phyloP scores from a whole-genome alignment of 2,888 invertebrate species.

The Willowsia nigromaculata region DNA sequence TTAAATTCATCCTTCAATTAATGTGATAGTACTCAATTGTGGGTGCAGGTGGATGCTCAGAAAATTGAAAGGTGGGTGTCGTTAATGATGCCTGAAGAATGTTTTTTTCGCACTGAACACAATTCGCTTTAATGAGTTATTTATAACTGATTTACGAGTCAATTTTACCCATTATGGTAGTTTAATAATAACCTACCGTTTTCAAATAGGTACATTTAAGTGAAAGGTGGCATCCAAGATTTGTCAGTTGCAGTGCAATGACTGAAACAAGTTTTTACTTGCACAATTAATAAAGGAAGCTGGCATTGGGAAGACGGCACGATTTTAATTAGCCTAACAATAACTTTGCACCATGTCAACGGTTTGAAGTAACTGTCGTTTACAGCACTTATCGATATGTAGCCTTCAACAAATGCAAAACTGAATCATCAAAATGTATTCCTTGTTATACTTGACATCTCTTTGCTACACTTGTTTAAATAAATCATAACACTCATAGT shows the following conservation, averaged over 20 bases:
- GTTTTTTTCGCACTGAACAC: background rate
- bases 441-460: too few relatives aligned
- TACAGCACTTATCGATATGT: background rate
- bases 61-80: conserved; percentile 30
- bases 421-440: too few relatives aligned
- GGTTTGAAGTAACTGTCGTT: background rate
- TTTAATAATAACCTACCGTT: conserved; percentile 2
- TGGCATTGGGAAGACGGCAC: conserved; percentile 33
- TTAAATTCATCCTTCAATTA: background rate
- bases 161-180: background rate
- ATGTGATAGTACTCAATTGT: too few relatives aligned
- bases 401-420: background rate
- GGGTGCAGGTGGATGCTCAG: background rate
- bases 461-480: too few relatives aligned
- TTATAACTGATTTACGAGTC: conserved; percentile 29
- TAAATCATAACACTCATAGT: too few relatives aligned
- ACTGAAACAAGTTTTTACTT: conserved; percentile 1
- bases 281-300: background rate
- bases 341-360: background rate
- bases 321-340: conserved; percentile 37
- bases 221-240: conserved; percentile 31
- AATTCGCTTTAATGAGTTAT: conserved; percentile 31
- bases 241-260: background rate
- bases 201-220: background rate
- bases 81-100: conserved; percentile 40